phyloP scores from a whole-genome alignment of 2,113 vertebrate species.

The Hippopotamus amphibius region DNA sequence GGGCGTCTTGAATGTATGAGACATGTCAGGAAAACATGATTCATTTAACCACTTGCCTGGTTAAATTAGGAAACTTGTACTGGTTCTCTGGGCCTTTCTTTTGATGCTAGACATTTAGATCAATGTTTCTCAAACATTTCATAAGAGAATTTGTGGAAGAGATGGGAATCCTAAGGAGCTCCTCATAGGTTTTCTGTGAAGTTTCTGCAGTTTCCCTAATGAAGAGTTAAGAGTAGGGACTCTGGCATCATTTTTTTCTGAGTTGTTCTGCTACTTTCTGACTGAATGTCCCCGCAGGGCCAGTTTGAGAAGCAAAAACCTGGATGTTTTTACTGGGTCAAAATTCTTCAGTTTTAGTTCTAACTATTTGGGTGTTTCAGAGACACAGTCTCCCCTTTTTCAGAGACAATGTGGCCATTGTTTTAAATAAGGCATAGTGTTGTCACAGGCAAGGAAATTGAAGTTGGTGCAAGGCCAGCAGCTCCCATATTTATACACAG shows the following conservation, averaged over 20 bases:
- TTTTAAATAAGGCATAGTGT: neutral
- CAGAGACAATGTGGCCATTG: neutral
- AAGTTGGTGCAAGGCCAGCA: neutral
- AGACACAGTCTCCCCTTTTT: neutral
- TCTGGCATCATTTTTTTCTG: neutral
- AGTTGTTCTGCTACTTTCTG: neutral
- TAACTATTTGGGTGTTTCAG: neutral
- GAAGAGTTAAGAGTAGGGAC: neutral
- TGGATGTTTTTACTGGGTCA: neutral
- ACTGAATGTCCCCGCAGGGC: neutral
- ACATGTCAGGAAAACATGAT: neutral
- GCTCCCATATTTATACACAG: neutral
- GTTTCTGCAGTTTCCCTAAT: neutral
- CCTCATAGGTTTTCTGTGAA: neutral
- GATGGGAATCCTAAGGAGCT: neutral
- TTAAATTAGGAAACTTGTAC: neutral
- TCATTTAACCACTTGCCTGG: too few relatives aligned
- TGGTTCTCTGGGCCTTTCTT: neutral
- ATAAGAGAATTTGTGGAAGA: neutral
- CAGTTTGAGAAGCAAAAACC: neutral
- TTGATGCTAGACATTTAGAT: neutral
- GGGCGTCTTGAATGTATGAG: neutral
- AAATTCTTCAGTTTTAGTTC: neutral
- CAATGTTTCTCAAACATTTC: neutral
- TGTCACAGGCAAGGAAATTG: neutral